Percentiles rank a stretch among this genome's conserved stretches.
Conservation (phyloP, 2,797 vertebrate species). For the Chaenodraco wilsoni region DNA sequence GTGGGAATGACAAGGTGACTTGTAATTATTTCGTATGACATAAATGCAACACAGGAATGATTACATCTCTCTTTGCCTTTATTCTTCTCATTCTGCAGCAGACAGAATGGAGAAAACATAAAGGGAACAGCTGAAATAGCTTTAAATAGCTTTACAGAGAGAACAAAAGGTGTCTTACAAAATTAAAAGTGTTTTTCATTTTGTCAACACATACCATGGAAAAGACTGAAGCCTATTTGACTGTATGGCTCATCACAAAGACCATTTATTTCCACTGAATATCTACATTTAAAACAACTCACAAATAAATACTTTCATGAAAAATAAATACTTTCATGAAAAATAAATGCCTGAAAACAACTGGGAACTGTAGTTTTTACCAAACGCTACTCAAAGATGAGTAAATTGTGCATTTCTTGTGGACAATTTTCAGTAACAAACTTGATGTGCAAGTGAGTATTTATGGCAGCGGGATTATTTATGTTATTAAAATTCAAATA, state of each 20-base stretch:
- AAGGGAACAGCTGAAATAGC: background rate
- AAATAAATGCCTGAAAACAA: background rate
- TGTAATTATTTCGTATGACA: slow-evolving; percentile 25
- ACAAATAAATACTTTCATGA: background rate
- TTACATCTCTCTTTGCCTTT: slow-evolving; percentile 6
- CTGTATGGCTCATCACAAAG: no score
- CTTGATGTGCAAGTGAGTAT: background rate
- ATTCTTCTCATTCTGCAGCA: background rate
- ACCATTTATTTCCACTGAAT: background rate
- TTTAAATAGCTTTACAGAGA: background rate
- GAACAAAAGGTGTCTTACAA: background rate
- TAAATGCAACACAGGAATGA: slow-evolving; percentile 7
- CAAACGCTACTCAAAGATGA: background rate
- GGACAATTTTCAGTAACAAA: background rate
- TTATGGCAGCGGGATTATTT: background rate
- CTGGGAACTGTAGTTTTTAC: background rate
- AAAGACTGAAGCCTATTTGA: background rate
- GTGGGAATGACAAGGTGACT: slow-evolving; percentile 17
- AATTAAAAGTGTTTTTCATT: background rate
- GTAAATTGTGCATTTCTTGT: background rate
- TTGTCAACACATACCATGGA: background rate
- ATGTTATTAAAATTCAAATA: background rate
- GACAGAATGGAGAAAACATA: background rate
- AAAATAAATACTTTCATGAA: background rate
- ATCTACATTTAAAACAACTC: no score